These are phyloP conservation scores for Gastrophryne carolinensis DNA, from an alignment of 2,797 vertebrate species.

Conservation along the genomic window DNA sequence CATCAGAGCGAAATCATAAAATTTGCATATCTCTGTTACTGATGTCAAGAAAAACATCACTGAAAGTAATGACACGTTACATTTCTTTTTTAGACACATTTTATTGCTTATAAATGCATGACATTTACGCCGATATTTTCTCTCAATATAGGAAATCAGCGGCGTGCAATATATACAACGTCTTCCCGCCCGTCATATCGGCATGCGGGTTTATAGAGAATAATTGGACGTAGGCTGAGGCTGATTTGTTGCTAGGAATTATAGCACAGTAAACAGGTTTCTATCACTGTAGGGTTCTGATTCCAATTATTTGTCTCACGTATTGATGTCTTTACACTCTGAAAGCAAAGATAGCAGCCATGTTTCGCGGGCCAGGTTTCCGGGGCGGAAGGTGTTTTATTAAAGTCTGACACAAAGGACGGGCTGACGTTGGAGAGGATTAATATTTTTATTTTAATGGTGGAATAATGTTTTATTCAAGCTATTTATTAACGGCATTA, in stretches of 20 bases:
- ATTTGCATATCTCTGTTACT: background rate
- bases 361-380: background rate
- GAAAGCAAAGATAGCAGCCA: background rate
- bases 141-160: background rate
- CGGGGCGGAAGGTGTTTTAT: background rate
- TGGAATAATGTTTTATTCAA: too few relatives aligned
- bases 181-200: background rate
- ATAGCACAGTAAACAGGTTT: background rate
- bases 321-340: background rate
- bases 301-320: background rate
- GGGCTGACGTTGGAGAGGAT: too few relatives aligned
- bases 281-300: background rate
- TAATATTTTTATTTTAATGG: too few relatives aligned
- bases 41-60: slow-evolving; percentile 2
- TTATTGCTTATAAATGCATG: background rate
- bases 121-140: slow-evolving; percentile 13
- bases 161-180: slow-evolving; percentile 1
- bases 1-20: background rate
- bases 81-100: background rate
- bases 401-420: background rate
- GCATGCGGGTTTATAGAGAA: background rate
- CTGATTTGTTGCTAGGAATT: background rate
- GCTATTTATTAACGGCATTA: too few relatives aligned
- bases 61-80: background rate
- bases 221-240: background rate